Conservation (phyloP, 1,140 invertebrate genomes). For the Musca vetustissima region DNA sequence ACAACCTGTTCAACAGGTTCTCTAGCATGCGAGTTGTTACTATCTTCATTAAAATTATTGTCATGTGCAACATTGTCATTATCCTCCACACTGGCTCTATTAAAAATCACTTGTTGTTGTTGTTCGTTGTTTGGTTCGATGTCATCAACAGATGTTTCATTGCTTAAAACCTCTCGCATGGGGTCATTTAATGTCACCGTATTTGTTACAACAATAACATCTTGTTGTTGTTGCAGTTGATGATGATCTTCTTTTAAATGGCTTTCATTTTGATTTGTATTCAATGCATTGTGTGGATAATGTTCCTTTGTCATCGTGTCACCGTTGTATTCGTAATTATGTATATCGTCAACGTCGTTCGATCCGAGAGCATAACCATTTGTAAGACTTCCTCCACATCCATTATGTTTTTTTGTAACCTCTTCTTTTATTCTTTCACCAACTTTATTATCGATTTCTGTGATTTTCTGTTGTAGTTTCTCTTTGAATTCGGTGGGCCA, state of each 20-base stretch:
- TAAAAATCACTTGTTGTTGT: too few species aligned
- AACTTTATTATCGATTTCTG: slow-evolving; percentile 71
- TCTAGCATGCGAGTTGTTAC: slow-evolving; percentile 26
- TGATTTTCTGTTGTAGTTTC: slow-evolving; percentile 67
- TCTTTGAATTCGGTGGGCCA: slow-evolving; percentile 78
- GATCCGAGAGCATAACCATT: slow-evolving; percentile 20
- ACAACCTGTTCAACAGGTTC: slow-evolving; percentile 54
- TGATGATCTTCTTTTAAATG: neutral
- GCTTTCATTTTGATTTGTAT: neutral
- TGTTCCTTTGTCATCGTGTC: too few species aligned
- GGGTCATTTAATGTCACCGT: slow-evolving; percentile 8
- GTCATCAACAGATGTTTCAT: slow-evolving; percentile 51
- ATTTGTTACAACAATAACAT: too few species aligned
- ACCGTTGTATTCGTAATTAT: neutral
- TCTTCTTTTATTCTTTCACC: slow-evolving; percentile 64
- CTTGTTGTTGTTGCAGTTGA: neutral
- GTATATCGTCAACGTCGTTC: neutral
- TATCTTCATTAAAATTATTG: slow-evolving; percentile 33
- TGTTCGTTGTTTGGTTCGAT: slow-evolving; percentile 30
- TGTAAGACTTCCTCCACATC: slow-evolving; percentile 16
- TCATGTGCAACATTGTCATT: slow-evolving; percentile 12
- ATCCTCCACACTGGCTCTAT: too few species aligned
- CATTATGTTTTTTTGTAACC: slow-evolving; percentile 31
- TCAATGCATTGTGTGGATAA: too few species aligned
- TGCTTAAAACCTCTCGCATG: slow-evolving; percentile 42